phyloP scores from a whole-genome alignment of 1,140 invertebrate species.

The Rhagoletis pomonella region DNA sequence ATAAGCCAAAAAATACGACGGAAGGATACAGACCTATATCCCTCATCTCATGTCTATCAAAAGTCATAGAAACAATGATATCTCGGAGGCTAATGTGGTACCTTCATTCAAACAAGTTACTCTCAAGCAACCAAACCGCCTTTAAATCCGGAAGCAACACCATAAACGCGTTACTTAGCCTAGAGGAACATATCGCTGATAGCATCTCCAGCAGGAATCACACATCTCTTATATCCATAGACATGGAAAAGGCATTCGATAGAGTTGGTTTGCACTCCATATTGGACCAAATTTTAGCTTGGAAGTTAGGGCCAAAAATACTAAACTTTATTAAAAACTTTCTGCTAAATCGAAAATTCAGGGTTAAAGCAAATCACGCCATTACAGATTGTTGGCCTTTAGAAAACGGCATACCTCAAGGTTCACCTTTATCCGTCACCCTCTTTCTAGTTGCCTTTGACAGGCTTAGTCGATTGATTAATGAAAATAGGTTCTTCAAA shows the following conservation, averaged over 20 bases:
- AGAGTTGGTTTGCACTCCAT: too few relatives aligned
- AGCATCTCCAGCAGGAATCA: too few relatives aligned
- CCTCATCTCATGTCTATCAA: neutral
- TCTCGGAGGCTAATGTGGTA: slow-evolving; percentile 4
- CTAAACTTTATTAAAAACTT: neutral
- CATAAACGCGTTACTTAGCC: neutral
- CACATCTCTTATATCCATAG: too few relatives aligned
- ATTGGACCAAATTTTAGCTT: neutral
- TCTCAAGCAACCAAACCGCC: neutral
- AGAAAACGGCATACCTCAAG: neutral
- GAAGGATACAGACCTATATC: slow-evolving; percentile 38
- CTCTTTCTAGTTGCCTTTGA: neutral
- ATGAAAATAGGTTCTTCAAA: neutral
- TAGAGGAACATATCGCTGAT: neutral
- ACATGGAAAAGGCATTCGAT: too few relatives aligned
- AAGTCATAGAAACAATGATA: slow-evolving; percentile 3
- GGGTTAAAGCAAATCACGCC: neutral
- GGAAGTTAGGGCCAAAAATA: neutral
- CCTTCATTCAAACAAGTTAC: neutral
- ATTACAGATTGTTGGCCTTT: neutral
- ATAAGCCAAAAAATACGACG: neutral
- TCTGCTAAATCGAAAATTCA: neutral
- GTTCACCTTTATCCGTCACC: neutral
- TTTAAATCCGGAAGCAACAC: neutral
- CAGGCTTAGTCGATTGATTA: neutral